Conservation (phyloP, 2,888 invertebrate species). For the Clanis bilineata region DNA sequence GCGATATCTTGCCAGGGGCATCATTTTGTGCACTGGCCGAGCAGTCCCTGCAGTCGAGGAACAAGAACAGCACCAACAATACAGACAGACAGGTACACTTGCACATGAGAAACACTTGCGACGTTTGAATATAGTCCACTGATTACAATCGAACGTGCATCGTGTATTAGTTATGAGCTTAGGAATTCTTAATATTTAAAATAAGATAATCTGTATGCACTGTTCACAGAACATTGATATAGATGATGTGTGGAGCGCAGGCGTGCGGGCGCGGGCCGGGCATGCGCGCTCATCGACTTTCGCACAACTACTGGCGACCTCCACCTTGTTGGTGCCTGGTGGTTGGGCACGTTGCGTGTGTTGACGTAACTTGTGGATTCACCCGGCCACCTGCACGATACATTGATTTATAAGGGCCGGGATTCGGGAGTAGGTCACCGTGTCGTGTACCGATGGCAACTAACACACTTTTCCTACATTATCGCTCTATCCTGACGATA, state of each 20-base stretch:
- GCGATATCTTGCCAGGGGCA: conserved; percentile 60
- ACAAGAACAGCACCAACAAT: conserved; percentile 62
- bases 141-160: conserved; percentile 22
- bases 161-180: conserved; percentile 23
- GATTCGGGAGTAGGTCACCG: conserved; percentile 60
- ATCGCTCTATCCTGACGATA: no score
- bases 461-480: background rate
- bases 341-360: conserved; percentile 29
- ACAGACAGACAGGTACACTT: conserved; percentile 58
- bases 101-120: conserved; percentile 64
- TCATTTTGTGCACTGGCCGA: conserved; percentile 71
- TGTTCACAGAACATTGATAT: conserved; percentile 49
- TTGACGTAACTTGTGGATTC: conserved; percentile 43
- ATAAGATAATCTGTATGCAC: conserved; percentile 19
- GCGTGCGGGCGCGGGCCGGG: conserved; percentile 46
- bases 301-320: conserved; percentile 43
- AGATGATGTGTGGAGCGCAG: conserved; percentile 47
- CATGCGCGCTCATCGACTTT: conserved; percentile 60
- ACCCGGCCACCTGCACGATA: conserved; percentile 46
- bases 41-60: conserved; percentile 71
- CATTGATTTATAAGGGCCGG: conserved; percentile 60
- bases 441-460: conserved; percentile 33
- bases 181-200: conserved; percentile 22
- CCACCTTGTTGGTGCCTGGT: conserved; percentile 24
- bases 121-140: conserved; percentile 21